phyloP scores from a whole-genome alignment of 2,888 invertebrate genomes.

The Parnassius apollo region DNA sequence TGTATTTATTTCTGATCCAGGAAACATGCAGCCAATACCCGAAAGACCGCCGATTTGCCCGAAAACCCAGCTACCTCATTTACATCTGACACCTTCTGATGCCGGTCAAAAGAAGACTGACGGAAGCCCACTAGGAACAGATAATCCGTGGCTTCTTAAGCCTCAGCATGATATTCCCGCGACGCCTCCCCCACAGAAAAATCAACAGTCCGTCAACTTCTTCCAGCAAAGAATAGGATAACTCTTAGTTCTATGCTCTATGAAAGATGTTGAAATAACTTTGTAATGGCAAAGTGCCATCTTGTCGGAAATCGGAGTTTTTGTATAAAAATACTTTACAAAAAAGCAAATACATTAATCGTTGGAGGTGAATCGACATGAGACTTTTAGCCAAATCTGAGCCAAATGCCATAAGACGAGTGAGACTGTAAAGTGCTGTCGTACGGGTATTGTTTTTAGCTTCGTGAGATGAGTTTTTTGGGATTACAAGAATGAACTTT shows the following conservation, averaged over 20 bases:
- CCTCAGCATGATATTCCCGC: conserved; percentile 71
- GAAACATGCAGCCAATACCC: conserved; percentile 66
- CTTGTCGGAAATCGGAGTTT: conserved; percentile 59
- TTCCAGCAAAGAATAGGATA: conserved; percentile 71
- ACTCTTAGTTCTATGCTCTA: conserved; percentile 31
- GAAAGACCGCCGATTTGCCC: conserved; percentile 65
- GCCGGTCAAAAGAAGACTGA: conserved; percentile 53
- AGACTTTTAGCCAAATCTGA: conserved; percentile 40
- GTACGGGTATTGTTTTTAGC: conserved; percentile 12
- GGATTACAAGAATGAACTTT: background rate
- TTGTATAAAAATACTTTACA: conserved; percentile 64
- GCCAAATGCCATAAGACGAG: conserved; percentile 18
- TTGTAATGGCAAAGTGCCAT: conserved; percentile 69
- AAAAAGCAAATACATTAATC: conserved; percentile 50
- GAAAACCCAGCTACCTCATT: conserved; percentile 54
- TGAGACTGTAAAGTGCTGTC: conserved; percentile 21
- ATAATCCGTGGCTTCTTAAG: conserved; percentile 63
- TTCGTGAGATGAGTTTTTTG: conserved; percentile 11
- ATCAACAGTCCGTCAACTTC: conserved; percentile 58
- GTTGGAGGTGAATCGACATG: conserved; percentile 40
- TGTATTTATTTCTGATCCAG: conserved; percentile 27
- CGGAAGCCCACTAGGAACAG: conserved; percentile 41
- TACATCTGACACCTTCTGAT: conserved; percentile 65
- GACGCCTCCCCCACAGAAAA: conserved; percentile 67
- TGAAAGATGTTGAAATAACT: conserved; percentile 34